Evolutionary conservation across 2,113 vertebrate species (phyloP).

Genomic region (Daubentonia madagascariensis): DNA sequence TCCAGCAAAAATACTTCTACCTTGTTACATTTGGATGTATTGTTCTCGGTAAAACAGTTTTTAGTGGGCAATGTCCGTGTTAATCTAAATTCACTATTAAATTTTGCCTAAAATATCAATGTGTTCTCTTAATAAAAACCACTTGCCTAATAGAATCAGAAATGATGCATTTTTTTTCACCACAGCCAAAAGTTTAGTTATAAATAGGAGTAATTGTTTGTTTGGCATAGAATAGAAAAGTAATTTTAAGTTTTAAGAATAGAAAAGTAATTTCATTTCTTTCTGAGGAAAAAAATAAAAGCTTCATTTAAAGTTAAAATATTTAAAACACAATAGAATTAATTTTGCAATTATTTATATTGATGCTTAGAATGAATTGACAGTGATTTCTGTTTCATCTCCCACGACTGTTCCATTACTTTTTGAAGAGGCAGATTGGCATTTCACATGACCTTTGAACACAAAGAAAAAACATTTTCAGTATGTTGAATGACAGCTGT

Average conservation of each 20-base stretch:
- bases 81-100: slow-evolving; percentile 5
- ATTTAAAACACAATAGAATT: background rate
- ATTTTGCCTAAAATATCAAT: background rate
- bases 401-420: background rate
- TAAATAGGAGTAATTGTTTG: background rate
- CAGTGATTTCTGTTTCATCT: background rate
- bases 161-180: background rate
- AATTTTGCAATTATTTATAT: background rate
- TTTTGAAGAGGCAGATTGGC: background rate
- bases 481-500: background rate
- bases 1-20: background rate
- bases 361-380: background rate
- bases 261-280: background rate
- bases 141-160: background rate
- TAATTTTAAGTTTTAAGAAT: background rate
- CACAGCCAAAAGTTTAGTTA: background rate
- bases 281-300: background rate
- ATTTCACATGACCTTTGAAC: background rate
- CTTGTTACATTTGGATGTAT: background rate
- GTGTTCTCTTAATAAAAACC: background rate
- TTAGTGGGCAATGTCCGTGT: background rate
- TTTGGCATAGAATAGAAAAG: background rate
- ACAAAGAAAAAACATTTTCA: slow-evolving; percentile 24
- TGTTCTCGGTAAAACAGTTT: background rate
- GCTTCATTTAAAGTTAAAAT: slow-evolving; percentile 26